A percentile compares a stretch with the other conserved stretches of the same genome.
These are phyloP conservation scores for Agrochola lota DNA, from an alignment of 2,888 invertebrate genomes.

Conservation along the genomic window DNA sequence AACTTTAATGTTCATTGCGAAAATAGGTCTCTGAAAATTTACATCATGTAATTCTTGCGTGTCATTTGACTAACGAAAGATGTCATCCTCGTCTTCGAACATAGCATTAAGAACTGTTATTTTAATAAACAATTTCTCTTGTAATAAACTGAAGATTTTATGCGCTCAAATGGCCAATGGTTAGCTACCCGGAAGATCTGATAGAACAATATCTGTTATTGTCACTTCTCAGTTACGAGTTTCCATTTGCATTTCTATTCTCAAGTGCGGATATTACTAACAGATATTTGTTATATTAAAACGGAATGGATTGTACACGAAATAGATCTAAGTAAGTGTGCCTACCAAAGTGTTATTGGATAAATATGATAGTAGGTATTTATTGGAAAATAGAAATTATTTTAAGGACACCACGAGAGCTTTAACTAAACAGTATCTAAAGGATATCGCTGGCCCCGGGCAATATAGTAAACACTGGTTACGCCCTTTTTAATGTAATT, in stretches of 20 bases:
- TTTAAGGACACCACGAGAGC: neutral
- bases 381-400: neutral
- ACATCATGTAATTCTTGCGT: slow-evolving; percentile 6
- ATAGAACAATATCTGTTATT: slow-evolving; percentile 61
- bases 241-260: slow-evolving; percentile 48
- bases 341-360: neutral
- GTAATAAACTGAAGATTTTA: slow-evolving; percentile 43
- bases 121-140: slow-evolving; percentile 18
- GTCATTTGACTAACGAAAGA: slow-evolving; percentile 32
- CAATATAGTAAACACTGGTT: too few relatives aligned
- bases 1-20: slow-evolving; percentile 9
- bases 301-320: slow-evolving; percentile 1
- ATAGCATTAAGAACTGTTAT: slow-evolving; percentile 8
- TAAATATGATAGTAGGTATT: neutral
- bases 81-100: slow-evolving; percentile 32
- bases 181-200: slow-evolving; percentile 35
- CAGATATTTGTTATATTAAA: slow-evolving; percentile 15
- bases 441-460: too few relatives aligned
- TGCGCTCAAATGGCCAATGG: slow-evolving; percentile 17
- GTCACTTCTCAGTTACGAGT: slow-evolving; percentile 53
- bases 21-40: slow-evolving; percentile 23
- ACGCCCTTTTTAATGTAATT: too few relatives aligned
- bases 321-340: neutral
- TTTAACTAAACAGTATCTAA: neutral
- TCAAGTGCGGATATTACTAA: slow-evolving; percentile 28